Evolutionary conservation across 2,888 invertebrate species (phyloP).

Genomic region (Sicus ferrugineus): DNA sequence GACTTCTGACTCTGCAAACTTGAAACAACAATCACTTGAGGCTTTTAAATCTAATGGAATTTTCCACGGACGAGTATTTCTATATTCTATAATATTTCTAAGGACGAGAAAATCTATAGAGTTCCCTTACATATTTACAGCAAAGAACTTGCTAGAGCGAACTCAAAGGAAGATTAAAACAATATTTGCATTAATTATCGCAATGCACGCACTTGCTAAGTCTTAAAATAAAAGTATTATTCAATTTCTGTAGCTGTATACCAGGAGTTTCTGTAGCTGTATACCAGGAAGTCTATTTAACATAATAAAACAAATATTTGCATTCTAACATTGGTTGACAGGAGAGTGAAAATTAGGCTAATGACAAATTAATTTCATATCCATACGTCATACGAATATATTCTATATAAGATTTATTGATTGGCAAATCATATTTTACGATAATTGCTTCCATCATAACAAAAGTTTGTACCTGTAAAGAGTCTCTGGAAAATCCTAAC

Average conservation of each 20-base stretch:
- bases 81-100: too few relatives aligned
- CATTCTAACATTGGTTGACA: neutral
- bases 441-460: neutral
- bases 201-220: too few relatives aligned
- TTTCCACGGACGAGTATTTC: neutral
- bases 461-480: neutral
- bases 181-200: too few relatives aligned
- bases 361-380: neutral
- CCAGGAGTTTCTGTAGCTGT: too few relatives aligned
- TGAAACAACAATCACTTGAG: neutral
- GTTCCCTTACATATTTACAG: neutral
- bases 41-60: conserved; percentile 8
- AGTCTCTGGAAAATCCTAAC: neutral
- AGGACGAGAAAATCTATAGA: neutral
- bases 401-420: too few relatives aligned
- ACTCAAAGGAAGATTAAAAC: neutral
- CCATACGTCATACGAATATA: neutral
- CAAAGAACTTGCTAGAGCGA: neutral
- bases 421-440: too few relatives aligned
- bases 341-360: neutral
- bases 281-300: conserved; percentile 4
- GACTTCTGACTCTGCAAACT: neutral
- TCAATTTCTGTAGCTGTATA: too few relatives aligned
- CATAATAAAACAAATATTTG: neutral
- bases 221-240: too few relatives aligned